Evolutionary conservation across 2,797 vertebrate species (phyloP).

Genomic region (Fratercula arctica): DNA sequence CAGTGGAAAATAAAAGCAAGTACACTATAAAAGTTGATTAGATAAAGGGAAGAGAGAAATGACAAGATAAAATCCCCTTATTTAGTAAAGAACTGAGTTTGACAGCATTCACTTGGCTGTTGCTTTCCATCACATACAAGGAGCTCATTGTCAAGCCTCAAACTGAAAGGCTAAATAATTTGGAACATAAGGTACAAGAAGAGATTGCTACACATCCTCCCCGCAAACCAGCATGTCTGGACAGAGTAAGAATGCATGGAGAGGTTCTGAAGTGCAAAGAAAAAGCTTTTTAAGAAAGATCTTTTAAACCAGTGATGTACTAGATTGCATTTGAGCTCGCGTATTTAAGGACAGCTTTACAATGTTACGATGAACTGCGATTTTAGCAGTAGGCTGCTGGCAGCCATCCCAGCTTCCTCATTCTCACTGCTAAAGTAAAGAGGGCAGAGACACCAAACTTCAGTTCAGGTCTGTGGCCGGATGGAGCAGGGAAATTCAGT

Average conservation of each 20-base stretch:
- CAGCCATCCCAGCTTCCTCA: neutral
- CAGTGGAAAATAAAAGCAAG: neutral
- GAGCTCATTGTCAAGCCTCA: neutral
- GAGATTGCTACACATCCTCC: neutral
- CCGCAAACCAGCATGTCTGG: neutral
- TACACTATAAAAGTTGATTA: neutral
- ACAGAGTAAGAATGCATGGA: fast-evolving
- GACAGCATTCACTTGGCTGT: neutral
- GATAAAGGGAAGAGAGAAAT: neutral
- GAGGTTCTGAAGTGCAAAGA: neutral
- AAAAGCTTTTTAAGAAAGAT: neutral
- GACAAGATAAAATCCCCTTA: neutral
- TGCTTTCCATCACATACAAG: neutral
- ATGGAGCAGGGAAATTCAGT: neutral
- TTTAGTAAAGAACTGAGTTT: neutral
- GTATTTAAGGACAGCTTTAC: neutral
- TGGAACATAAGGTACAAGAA: neutral
- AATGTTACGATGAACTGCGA: fast-evolving
- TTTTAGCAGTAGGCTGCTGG: neutral
- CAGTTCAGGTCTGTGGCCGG: neutral
- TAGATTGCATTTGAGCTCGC: neutral
- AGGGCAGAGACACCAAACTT: neutral
- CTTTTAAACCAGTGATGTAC: neutral
- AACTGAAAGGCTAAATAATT: neutral
- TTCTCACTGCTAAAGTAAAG: neutral